Conservation (phyloP, 2,888 invertebrate genomes). For the Polydrusus cervinus region DNA sequence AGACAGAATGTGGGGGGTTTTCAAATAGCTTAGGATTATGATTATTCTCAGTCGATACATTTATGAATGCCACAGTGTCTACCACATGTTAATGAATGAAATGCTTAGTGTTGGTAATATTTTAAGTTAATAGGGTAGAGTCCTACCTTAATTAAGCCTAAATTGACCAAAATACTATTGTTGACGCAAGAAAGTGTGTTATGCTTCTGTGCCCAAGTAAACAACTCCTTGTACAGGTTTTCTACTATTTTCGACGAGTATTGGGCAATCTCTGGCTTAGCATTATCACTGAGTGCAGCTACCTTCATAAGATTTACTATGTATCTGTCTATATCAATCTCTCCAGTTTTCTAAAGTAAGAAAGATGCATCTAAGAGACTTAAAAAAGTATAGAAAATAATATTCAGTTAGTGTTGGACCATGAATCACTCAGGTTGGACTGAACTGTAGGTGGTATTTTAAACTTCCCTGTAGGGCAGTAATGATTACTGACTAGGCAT, state of each 20-base stretch:
- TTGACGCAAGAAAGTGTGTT: constrained; percentile 75
- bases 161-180: constrained; percentile 78
- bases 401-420: no score
- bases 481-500: no score
- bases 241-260: constrained; percentile 71
- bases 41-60: no score
- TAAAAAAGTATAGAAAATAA: background rate
- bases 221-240: constrained; percentile 73
- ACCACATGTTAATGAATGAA: no score
- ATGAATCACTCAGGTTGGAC: no score
- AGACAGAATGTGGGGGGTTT: no score
- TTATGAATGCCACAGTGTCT: no score
- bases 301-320: constrained; percentile 73
- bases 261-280: constrained; percentile 71
- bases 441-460: no score
- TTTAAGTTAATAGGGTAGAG: no score
- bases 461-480: no score
- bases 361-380: background rate
- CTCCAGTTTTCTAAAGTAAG: constrained; percentile 58
- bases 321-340: constrained; percentile 67
- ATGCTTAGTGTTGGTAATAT: no score
- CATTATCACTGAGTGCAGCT: constrained; percentile 74
- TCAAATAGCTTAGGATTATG: no score
- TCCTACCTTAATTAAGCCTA: constrained; percentile 83
- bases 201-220: constrained; percentile 72